phyloP scores from a whole-genome alignment of 1,140 invertebrate genomes.

The Drosophila equinoxialis region DNA sequence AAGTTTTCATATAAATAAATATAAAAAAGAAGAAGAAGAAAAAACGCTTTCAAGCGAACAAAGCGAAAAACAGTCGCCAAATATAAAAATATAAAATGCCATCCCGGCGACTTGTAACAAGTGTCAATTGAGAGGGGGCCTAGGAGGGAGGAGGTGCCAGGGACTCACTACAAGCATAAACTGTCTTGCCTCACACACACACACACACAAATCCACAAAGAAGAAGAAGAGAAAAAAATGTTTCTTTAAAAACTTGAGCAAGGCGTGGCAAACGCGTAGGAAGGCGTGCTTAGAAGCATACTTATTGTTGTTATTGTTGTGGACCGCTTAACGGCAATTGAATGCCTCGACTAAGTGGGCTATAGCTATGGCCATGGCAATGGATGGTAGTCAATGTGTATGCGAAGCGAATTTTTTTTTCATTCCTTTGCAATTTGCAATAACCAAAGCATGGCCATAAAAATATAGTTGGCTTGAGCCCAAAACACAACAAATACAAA shows the following conservation, averaged over 20 bases:
- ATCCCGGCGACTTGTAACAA: conserved; percentile 68
- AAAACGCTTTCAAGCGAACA: conserved; percentile 57
- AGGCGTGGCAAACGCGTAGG: conserved; percentile 56
- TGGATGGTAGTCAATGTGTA: not conserved
- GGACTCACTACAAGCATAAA: conserved; percentile 69
- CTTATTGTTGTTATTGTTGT: conserved; percentile 47
- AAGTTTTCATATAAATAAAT: conserved; percentile 81
- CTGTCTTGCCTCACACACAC: conserved; percentile 51
- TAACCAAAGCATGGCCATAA: conserved; percentile 76
- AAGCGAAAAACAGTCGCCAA: conserved; percentile 42
- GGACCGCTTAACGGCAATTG: conserved; percentile 71
- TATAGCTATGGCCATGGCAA: conserved; percentile 51
- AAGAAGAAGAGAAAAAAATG: conserved; percentile 26
- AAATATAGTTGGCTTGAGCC: conserved; percentile 70
- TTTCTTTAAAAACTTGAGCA: conserved; percentile 70
- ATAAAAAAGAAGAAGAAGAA: conserved; percentile 33
- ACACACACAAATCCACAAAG: conserved; percentile 6
- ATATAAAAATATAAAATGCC: conserved; percentile 59
- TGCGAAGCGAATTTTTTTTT: conserved; percentile 37
- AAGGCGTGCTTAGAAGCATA: conserved; percentile 58
- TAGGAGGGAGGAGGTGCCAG: not conserved
- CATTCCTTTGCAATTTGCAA: conserved; percentile 72
- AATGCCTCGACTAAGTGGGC: conserved; percentile 74
- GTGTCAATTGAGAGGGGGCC: conserved; percentile 59
- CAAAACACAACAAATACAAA: conserved; percentile 12